phyloP scores from a whole-genome alignment of 2,797 vertebrate species.

The Gallinago stenura region DNA sequence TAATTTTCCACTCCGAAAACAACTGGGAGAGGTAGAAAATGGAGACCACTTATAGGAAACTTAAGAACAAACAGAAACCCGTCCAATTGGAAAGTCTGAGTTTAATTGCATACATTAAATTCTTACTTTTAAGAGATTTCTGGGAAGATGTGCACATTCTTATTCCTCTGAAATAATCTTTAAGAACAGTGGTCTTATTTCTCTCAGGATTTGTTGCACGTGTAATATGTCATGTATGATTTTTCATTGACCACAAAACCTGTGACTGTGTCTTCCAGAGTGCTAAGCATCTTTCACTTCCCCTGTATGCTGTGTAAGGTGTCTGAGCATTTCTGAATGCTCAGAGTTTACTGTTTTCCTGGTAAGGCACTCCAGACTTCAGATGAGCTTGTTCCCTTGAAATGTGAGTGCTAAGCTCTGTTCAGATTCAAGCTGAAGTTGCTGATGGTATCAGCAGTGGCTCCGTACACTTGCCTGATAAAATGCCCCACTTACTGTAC shows the following conservation, averaged over 20 bases:
- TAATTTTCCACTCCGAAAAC: background rate
- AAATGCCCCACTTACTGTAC: background rate
- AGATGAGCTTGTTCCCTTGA: background rate
- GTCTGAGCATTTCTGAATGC: background rate
- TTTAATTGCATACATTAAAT: background rate
- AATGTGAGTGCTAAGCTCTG: fast-evolving
- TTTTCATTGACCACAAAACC: background rate
- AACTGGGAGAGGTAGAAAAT: background rate
- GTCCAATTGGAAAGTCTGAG: background rate
- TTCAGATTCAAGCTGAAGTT: background rate
- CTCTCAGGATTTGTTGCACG: fast-evolving
- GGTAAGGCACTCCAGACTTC: background rate
- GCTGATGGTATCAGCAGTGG: background rate
- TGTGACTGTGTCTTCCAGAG: background rate
- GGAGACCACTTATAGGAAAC: background rate
- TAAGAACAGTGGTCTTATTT: background rate
- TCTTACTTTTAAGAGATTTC: background rate
- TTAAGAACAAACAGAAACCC: background rate
- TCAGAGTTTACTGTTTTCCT: background rate
- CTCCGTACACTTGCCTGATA: background rate
- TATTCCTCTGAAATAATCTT: background rate
- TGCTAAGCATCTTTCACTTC: background rate
- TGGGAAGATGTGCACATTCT: background rate
- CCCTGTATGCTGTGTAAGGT: fast-evolving
- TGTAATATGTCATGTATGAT: background rate